Conservation (phyloP, 2,113 vertebrate genomes). For the Sterrhoptilus dennistouni region DNA sequence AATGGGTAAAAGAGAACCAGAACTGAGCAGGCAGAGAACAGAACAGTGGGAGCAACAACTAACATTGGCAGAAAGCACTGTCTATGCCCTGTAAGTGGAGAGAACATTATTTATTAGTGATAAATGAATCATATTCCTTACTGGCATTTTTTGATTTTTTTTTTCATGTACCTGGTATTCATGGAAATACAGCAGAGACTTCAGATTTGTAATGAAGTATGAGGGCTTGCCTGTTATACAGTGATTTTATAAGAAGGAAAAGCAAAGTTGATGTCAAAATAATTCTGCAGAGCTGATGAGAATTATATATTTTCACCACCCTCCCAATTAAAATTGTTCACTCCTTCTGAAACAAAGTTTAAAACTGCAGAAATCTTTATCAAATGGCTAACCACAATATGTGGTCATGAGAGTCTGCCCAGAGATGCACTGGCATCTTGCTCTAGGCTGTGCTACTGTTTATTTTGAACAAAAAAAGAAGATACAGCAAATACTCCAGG, state of each 20-base stretch:
- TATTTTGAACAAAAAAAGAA: not conserved
- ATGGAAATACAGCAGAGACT: not conserved
- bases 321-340: not conserved
- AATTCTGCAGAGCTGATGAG: not conserved
- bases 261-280: not conserved
- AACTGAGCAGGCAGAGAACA: not conserved
- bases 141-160: not conserved
- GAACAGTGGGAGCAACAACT: not conserved
- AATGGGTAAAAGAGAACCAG: not conserved
- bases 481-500: not conserved
- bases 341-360: not conserved
- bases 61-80: not conserved
- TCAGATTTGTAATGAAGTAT: not conserved
- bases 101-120: not conserved
- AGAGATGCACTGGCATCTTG: not conserved
- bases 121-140: not conserved
- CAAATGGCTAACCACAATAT: not conserved
- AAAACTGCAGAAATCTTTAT: not conserved
- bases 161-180: not conserved
- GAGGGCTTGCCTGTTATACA: not conserved
- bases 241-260: not conserved
- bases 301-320: not conserved
- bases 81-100: not conserved
- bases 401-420: not conserved
- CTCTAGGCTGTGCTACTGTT: not conserved